Evolutionary conservation across 1,140 invertebrate species (phyloP).

Genomic region (Danaus plexippus): DNA sequence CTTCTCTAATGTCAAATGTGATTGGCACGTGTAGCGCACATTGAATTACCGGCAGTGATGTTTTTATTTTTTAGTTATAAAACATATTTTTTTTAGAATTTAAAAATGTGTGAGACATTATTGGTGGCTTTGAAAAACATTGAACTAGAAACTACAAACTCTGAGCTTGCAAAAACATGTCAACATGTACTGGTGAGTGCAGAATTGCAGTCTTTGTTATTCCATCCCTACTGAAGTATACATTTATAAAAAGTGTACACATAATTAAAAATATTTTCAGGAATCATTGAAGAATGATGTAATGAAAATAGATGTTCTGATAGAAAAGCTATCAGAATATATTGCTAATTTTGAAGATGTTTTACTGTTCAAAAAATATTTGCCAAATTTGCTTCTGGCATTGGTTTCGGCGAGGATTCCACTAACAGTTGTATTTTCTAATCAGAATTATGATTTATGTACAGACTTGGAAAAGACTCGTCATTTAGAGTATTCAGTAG

Average conservation of each 20-base stretch:
- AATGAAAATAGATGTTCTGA: slow-evolving; percentile 31
- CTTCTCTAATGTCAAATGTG: slow-evolving; percentile 9
- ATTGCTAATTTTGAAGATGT: slow-evolving; percentile 52
- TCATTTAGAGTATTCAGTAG: slow-evolving; percentile 53
- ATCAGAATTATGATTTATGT: slow-evolving; percentile 35
- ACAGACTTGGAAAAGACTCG: slow-evolving; percentile 49
- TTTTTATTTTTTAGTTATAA: slow-evolving; percentile 17
- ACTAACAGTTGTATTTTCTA: slow-evolving; percentile 49
- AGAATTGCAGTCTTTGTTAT: neutral
- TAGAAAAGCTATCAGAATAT: slow-evolving; percentile 43
- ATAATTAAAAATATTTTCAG: slow-evolving; percentile 27
- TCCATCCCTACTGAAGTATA: neutral
- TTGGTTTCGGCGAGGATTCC: slow-evolving; percentile 50
- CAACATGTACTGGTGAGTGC: slow-evolving; percentile 41
- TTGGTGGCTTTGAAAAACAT: slow-evolving; percentile 29
- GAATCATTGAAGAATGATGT: slow-evolving; percentile 25
- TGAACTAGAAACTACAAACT: slow-evolving; percentile 32
- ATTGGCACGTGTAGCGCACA: slow-evolving; percentile 20
- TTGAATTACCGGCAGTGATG: slow-evolving; percentile 14
- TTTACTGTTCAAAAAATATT: slow-evolving; percentile 46
- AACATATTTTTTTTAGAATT: slow-evolving; percentile 12
- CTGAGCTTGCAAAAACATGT: slow-evolving; percentile 39
- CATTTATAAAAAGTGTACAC: neutral
- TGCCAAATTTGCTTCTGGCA: slow-evolving; percentile 49
- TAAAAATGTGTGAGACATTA: slow-evolving; percentile 38